Evolutionary conservation across 2,888 invertebrate genomes (phyloP).

Genomic region (Lasius platythorax): DNA sequence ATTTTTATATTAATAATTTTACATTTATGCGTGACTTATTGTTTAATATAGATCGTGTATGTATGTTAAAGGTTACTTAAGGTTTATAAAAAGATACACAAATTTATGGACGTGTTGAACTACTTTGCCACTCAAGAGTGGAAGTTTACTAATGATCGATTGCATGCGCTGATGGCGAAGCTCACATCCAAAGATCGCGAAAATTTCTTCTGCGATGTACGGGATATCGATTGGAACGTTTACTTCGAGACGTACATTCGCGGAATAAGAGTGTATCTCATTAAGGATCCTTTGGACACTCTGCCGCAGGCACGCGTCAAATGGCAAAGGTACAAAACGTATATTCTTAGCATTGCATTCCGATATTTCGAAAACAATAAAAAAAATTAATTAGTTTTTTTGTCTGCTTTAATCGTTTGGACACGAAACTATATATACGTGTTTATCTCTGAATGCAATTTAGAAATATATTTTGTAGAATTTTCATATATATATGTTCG

Average conservation of each 20-base stretch:
- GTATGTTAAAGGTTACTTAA: constrained; percentile 89
- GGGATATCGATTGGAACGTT: constrained; percentile 91
- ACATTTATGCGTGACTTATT: background rate
- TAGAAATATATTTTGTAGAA: background rate
- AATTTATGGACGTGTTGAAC: constrained; percentile 90
- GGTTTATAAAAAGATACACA: constrained; percentile 92
- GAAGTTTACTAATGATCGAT: constrained; percentile 90
- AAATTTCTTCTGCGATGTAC: constrained; percentile 91
- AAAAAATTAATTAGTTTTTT: background rate
- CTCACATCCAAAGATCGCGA: constrained; percentile 88
- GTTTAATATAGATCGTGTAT: background rate
- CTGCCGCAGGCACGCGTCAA: constrained; percentile 88
- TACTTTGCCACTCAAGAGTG: constrained; percentile 94
- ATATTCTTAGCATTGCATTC: background rate
- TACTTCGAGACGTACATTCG: constrained; percentile 90
- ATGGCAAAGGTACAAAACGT: constrained; percentile 87
- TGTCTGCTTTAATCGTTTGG: background rate
- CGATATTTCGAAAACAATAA: background rate
- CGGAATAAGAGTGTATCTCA: constrained; percentile 92
- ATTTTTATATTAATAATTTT: background rate
- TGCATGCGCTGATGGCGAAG: constrained; percentile 88
- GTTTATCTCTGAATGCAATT: background rate
- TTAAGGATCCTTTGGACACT: constrained; percentile 93
- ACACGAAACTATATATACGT: background rate
- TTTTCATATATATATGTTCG: background rate